These are phyloP conservation scores for Corbicula japonica DNA, from an alignment of 2,888 invertebrate species.

Conservation along the genomic window DNA sequence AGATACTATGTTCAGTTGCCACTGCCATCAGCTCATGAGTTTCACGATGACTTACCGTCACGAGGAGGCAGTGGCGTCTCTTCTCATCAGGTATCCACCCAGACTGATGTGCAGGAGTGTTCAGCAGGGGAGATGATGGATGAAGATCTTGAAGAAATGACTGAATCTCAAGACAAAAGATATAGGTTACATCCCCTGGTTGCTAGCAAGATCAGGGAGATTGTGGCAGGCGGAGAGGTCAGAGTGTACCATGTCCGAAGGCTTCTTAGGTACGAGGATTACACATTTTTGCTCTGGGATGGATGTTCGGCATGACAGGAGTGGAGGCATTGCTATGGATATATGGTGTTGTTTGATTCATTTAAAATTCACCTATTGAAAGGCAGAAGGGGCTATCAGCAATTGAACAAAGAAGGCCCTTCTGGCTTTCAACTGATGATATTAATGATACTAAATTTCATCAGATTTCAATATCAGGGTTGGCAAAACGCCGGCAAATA, in stretches of 20 bases:
- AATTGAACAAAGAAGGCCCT: too few species aligned
- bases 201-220: slow-evolving; percentile 82
- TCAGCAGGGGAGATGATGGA: slow-evolving; percentile 18
- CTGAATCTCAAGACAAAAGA: slow-evolving; percentile 10
- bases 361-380: too few species aligned
- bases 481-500: too few species aligned
- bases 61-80: slow-evolving; percentile 6
- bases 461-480: too few species aligned
- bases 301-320: neutral
- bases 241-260: slow-evolving; percentile 84
- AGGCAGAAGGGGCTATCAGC: too few species aligned
- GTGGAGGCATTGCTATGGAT: neutral
- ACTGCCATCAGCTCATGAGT: slow-evolving; percentile 85
- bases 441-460: too few species aligned
- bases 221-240: slow-evolving; percentile 84
- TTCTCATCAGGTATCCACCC: slow-evolving; percentile 13
- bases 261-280: slow-evolving; percentile 79
- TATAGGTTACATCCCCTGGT: slow-evolving; percentile 82
- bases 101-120: slow-evolving; percentile 27
- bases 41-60: slow-evolving; percentile 76
- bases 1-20: slow-evolving; percentile 86
- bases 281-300: slow-evolving; percentile 4
- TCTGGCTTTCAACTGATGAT: too few species aligned
- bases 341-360: too few species aligned
- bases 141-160: slow-evolving; percentile 10